Percentiles rank a stretch among this genome's conserved stretches.
Conservation (phyloP, 2,797 vertebrate species). For the Novumbra hubbsi region DNA sequence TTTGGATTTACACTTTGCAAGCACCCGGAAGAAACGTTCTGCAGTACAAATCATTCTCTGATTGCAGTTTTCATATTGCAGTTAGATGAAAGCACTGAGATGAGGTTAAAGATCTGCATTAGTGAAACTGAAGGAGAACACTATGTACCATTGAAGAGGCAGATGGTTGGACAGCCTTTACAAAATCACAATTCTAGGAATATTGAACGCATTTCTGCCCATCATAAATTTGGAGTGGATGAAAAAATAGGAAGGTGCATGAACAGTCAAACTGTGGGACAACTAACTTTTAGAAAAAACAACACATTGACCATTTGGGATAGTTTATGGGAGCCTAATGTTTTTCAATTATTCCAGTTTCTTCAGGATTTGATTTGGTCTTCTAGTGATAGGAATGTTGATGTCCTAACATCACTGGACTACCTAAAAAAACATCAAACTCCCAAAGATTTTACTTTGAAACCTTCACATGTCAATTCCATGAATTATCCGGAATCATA, state of each 20-base stretch:
- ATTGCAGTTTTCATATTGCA: constrained; percentile 1
- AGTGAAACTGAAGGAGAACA: not conserved
- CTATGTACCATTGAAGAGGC: not conserved
- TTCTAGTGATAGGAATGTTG: not conserved
- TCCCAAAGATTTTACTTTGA: not conserved
- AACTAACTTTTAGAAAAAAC: not conserved
- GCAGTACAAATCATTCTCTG: not conserved
- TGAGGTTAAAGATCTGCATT: not conserved
- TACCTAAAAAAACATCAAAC: not conserved
- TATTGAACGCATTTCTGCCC: not conserved
- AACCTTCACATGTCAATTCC: not conserved
- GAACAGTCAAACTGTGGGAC: not conserved
- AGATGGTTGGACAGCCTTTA: not conserved
- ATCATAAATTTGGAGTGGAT: constrained; percentile 2
- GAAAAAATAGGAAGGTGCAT: not conserved
- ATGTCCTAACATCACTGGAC: not conserved
- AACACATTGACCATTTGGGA: not conserved
- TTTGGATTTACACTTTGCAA: not conserved
- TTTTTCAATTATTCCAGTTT: not conserved
- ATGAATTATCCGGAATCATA: not conserved
- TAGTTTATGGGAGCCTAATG: not conserved
- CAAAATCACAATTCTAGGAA: not conserved
- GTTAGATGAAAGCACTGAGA: not conserved
- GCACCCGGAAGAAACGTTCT: not conserved
- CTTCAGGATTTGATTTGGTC: not conserved